Percentiles rank a stretch among this genome's conserved stretches.
Conservation (phyloP, 2,113 vertebrate species). For the Atrichornis clamosus region DNA sequence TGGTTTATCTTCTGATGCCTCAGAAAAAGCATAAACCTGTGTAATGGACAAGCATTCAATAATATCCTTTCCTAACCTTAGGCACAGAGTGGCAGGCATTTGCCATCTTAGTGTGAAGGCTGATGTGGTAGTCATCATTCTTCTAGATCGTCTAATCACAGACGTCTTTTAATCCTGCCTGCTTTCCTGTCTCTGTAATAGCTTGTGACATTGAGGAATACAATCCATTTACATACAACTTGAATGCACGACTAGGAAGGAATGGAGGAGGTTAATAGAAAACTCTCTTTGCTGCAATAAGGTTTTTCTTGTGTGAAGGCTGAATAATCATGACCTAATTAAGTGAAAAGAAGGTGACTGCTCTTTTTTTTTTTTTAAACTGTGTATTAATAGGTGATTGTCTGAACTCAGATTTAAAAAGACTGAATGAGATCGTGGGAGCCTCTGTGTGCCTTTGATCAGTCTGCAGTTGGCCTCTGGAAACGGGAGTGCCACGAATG, state of each 20-base stretch:
- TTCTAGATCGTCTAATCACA: not conserved
- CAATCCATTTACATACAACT: not conserved
- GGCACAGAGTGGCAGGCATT: not conserved
- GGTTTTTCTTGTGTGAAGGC: not conserved
- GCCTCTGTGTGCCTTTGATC: not conserved
- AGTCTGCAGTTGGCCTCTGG: not conserved
- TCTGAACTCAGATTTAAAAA: not conserved
- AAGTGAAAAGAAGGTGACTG: not conserved
- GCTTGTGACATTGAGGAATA: not conserved
- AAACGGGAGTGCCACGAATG: not conserved
- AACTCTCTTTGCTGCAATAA: not conserved
- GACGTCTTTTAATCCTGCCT: not conserved
- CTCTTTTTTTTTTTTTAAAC: not conserved
- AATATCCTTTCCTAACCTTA: not conserved
- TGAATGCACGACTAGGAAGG: not conserved
- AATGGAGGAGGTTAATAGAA: not conserved
- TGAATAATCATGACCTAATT: slow-evolving; percentile 12
- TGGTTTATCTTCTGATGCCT: not conserved
- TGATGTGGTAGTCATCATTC: not conserved
- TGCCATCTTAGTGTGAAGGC: not conserved
- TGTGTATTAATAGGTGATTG: not conserved
- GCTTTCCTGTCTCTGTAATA: not conserved
- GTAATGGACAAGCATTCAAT: not conserved
- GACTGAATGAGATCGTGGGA: not conserved
- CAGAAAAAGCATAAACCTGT: not conserved